Base-by-base conservation (phyloP, 2,113 vertebrate species). In the Peromyscus californicus region DNA sequence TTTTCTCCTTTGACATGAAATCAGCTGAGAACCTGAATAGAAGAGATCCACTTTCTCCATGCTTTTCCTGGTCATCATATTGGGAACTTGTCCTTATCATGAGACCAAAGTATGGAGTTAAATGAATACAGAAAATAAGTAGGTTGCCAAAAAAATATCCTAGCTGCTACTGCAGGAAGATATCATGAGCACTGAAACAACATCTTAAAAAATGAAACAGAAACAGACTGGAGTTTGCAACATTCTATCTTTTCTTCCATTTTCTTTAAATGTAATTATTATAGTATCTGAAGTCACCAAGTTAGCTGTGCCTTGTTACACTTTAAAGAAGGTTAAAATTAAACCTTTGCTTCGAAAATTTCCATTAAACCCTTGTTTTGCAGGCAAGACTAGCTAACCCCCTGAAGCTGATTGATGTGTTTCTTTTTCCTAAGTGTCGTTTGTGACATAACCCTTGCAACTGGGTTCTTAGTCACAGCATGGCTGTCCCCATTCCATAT, bases 301-400 rank as follows among this genome's bases (percentile, higher is more conserved):
- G n/a, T 95, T 94, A 96, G 45, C 31, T 92, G 7, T 76, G 54
- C 39, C 54, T 82, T 93, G 45, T 61, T 89, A n/a, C 31, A 90
- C 70, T 70, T 72, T 91, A 79, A 96, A 51, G 87, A 92, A 89
- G 63, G 31, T 89, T 90, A 76, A 90, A 12, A 79, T 85, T 78
- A 94, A 29, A 65, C 33, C 92, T 96, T 93, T 59, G 76, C 65
- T 92, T 97, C 89, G 91, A 83, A 93, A 87, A n/a, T 97, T 94
- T 84, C 79, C 69, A 48, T 6, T n/a, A 63, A 90, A 84, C 19
- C 22, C 1, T 0, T 85, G 19, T 93, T 88, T 89, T 29, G 91
- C 51, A 42, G 36, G 29, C 67, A 88, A 82, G 83, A 84, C 13
- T 90, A 45, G 31, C 31, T 61, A 78, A 48, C 63, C n/a, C 42